Conservation (phyloP, 37 sponge, comb jelly and placozoan genomes). For the Cladorhizidae sp. region DNA sequence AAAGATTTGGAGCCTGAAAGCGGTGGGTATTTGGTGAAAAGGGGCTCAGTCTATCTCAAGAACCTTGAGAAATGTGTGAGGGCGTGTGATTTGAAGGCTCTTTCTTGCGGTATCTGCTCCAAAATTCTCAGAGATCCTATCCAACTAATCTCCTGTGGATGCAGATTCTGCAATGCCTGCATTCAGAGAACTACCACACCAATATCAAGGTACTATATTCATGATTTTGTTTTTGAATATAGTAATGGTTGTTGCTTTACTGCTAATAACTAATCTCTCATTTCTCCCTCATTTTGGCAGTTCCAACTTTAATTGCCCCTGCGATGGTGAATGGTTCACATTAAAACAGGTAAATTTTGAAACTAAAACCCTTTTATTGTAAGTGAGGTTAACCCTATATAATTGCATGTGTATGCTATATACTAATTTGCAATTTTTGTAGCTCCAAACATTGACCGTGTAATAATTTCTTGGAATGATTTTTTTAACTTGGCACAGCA, state of each 20-base stretch:
- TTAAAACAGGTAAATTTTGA: neutral
- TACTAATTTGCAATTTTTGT: no score
- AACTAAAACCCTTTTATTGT: no score
- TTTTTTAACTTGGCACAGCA: no score
- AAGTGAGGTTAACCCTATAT: no score
- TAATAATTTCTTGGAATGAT: no score
- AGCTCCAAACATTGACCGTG: no score
- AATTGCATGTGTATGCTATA: no score
- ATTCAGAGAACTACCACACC: neutral
- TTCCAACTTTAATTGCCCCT: neutral
- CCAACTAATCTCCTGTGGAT: slow-evolving; percentile 35
- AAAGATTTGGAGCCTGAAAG: neutral
- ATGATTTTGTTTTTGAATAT: neutral
- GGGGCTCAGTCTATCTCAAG: neutral
- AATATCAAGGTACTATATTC: neutral
- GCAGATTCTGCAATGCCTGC: slow-evolving; percentile 21
- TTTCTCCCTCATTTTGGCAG: neutral
- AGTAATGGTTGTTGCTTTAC: neutral
- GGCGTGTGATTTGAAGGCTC: neutral
- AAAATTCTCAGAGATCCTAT: slow-evolving; percentile 24
- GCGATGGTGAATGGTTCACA: slow-evolving; percentile 11
- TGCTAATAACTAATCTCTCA: neutral
- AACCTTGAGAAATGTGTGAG: neutral
- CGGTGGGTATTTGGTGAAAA: neutral
- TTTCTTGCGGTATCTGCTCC: slow-evolving; percentile 9